A percentile compares a stretch with the other conserved stretches of the same genome.
These are phyloP conservation scores for Nomia melanderi DNA, from an alignment of 1,140 invertebrate genomes.

Conservation along the genomic window DNA sequence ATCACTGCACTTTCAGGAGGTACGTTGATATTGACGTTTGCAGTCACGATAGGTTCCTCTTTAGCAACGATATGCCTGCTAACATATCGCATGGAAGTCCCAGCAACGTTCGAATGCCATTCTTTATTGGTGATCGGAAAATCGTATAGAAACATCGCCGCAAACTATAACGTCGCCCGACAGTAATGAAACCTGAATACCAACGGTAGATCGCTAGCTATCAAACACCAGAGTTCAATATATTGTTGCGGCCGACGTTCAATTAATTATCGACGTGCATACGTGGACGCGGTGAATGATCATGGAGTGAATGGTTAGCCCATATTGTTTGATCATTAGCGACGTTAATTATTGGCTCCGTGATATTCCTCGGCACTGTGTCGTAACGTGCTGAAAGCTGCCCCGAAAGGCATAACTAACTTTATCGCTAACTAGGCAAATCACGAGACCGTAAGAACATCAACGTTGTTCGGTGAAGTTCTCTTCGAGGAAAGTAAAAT, in stretches of 20 bases:
- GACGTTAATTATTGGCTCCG: conserved; percentile 43
- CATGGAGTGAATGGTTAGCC: conserved; percentile 7
- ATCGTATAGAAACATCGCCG: not conserved
- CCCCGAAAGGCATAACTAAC: not conserved
- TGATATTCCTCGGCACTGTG: conserved; percentile 1
- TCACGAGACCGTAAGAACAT: not conserved
- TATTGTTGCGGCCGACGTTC: conserved; percentile 28
- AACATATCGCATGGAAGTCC: too few relatives aligned
- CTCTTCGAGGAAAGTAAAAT: not conserved
- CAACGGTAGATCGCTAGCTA: not conserved
- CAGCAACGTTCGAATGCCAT: too few relatives aligned
- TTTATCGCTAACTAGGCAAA: not conserved
- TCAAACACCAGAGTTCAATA: conserved; percentile 27
- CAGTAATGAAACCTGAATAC: conserved; percentile 1
- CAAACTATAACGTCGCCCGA: not conserved
- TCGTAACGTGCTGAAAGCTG: not conserved
- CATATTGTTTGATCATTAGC: conserved; percentile 52
- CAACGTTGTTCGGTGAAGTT: not conserved
- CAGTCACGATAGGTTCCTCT: too few relatives aligned
- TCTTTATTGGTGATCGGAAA: not conserved
- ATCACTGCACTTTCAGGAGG: too few relatives aligned
- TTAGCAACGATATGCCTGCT: too few relatives aligned
- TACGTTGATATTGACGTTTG: too few relatives aligned
- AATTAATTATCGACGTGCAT: conserved; percentile 46
- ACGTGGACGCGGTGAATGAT: not conserved